Base-by-base conservation (phyloP, 2,888 invertebrate genomes). In the Drosophila quasianomalipes region DNA sequence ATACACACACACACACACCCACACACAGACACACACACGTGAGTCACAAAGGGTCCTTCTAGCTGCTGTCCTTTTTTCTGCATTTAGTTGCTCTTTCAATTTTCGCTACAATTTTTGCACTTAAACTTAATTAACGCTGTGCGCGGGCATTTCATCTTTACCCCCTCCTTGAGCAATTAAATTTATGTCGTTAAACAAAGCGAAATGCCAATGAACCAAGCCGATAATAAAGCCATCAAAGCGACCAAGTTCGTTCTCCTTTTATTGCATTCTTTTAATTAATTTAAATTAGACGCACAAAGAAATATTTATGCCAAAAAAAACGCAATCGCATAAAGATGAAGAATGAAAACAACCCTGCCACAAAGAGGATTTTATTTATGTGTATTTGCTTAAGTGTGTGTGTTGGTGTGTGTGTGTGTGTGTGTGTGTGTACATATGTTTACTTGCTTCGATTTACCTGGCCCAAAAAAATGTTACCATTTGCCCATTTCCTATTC, bases 151-250 rank as follows among this genome's bases (percentile, higher is more conserved):
- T 69, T 81, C 54, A 57, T 58, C 54, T 31, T 49, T 19, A 16
- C 26, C 19, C 33, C 30, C 26, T 59, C 22, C 16, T 73, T 55
- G 54, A 63, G 85, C 88, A 89, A 89, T 87, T 89, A 87, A 87
- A 85, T 77, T 78, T 55, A 33, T 81, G 86, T 88, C 89, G 78
- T 82, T 79, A 89, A 90, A 76, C 76, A 76, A 81, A 77, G 77
- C 88, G 62, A 81, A 88, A 67, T 78, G 89, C 73, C 82, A 85
- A 71, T 83, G 88, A 84, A 89, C 84, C 67, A 67, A 74, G 73
- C 63, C 74, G 86, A 89, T 84, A 88, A 88, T 89, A 81, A 90
- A 90, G 89, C 59, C 89, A 86, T 90, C 87, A 89, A 85, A 71
- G 70, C 53, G 39, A n/a, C 47, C 54, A 63, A 63, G 78, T 78